Percentiles rank a stretch among this genome's conserved stretches.
phyloP scores from a whole-genome alignment of 2,888 invertebrate genomes.

The Caenorhabditis sp. region DNA sequence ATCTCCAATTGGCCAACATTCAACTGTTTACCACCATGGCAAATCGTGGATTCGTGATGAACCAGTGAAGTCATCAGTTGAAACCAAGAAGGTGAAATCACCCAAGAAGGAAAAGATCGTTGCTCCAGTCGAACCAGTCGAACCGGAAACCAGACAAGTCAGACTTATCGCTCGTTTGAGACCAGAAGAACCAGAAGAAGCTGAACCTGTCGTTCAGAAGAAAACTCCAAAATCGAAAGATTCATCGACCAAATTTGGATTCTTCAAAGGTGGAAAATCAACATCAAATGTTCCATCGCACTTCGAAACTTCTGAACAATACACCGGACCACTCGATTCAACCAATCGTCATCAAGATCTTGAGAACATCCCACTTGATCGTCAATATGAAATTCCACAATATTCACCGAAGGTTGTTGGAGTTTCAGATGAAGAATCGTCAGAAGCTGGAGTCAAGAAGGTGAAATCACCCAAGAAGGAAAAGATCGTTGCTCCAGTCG shows the following conservation, averaged over 20 bases:
- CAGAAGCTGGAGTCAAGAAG: conserved; percentile 18
- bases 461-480: too few species aligned
- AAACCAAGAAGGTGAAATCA: conserved; percentile 20
- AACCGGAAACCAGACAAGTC: conserved; percentile 20
- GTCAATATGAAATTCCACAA: conserved; percentile 11
- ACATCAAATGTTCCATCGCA: conserved; percentile 13
- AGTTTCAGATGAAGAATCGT: conserved; percentile 21
- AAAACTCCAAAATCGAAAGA: conserved; percentile 15
- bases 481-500: too few species aligned
- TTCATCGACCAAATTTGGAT: conserved; percentile 17
- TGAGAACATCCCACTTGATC: conserved; percentile 22
- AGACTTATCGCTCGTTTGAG: conserved; percentile 19
- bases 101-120: conserved; percentile 13
- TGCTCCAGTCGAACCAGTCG: conserved; percentile 4
- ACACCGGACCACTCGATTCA: conserved; percentile 23
- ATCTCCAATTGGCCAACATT: too few species aligned
- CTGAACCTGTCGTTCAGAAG: conserved; percentile 4
- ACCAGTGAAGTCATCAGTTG: conserved; percentile 23
- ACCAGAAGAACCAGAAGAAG: conserved; percentile 11
- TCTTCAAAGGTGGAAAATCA: conserved; percentile 14
- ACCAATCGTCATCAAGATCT: conserved; percentile 24
- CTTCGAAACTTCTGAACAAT: conserved; percentile 13
- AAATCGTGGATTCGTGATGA: conserved; percentile 26
- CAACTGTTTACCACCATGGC: conserved; percentile 30
- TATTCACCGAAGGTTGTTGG: conserved; percentile 25